Evolutionary conservation across 1,140 invertebrate genomes (phyloP), one percentile per base, ranked within the genome.

Genomic region (Chelonus insularis): DNA sequence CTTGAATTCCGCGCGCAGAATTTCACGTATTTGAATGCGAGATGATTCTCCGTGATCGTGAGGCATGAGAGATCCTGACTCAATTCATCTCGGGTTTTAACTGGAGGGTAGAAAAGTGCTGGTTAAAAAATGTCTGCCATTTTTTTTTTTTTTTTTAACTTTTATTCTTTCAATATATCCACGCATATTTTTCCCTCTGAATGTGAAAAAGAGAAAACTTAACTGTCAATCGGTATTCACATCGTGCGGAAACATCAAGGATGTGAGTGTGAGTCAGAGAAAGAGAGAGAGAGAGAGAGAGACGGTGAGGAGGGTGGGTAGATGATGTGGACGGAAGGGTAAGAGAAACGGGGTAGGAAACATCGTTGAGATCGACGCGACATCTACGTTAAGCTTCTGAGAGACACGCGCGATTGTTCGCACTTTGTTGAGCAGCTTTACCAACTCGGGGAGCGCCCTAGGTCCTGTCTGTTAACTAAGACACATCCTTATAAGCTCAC

Each of bases 11-110:
- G 55, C 32, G 29, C 36, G 23, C 18, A 57, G 45, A 63, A 68
- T 68, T 67, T 66, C 62, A 47, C 36, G 14, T 64, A 68, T 63
- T 67, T 51, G 39, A 41, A 14, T 39, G 18, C 54, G 64, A 64
- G 48, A 68, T 68, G 65, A 60, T 60, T 65, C 56, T 12, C 45
- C 41, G 20, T 37, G 36, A 56, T 57, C 39, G 55, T 29, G 16
- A 16, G 14, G 16, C 16, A 43, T 43, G 14, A 43, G 41, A 43
- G 41, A 57, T 45, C 7, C 23, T 29, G 21, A 14, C 55, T 9
- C 37, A 32, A 45, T 29, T 43, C 18, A 57, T 41, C n/a, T 16
- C 21, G 12, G 36, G 56, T 20, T 14, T 36, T 48, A 29, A 48
- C 29, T 36, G 48, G 23, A 45, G 25, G 14, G 56, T 14, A 16